A percentile compares a stretch with the other conserved stretches of the same genome.
phyloP scores from a whole-genome alignment of 2,797 vertebrate species.

The Hydrophis major region DNA sequence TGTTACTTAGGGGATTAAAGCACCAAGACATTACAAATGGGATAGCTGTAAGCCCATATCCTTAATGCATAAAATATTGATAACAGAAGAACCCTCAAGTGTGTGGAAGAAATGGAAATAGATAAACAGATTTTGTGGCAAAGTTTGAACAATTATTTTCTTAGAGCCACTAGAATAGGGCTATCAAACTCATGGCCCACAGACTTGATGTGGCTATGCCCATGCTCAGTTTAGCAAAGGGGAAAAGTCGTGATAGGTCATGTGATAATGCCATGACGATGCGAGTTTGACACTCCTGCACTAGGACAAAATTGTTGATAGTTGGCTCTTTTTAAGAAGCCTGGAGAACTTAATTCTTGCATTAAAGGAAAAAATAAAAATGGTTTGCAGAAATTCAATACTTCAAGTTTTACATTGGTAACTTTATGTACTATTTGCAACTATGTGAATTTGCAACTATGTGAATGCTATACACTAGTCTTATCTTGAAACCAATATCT shows the following conservation, averaged over 20 bases:
- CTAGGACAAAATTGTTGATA: background rate
- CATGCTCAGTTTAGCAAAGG: no score
- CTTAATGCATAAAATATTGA: background rate
- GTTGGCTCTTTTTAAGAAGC: background rate
- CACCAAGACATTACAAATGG: background rate
- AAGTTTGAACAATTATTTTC: background rate
- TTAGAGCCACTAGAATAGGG: background rate
- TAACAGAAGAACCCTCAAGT: background rate
- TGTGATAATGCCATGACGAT: no score
- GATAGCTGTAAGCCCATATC: background rate
- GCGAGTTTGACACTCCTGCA: no score
- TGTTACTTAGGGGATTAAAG: background rate
- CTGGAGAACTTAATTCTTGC: background rate
- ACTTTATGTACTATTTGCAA: background rate
- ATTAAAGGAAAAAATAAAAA: background rate
- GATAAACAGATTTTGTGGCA: background rate
- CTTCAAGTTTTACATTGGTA: background rate
- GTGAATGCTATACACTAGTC: background rate
- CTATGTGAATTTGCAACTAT: no score
- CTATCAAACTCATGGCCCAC: no score
- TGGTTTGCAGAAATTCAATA: background rate
- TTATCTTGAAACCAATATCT: background rate
- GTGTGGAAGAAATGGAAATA: background rate
- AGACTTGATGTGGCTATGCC: no score
- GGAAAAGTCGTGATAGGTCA: no score